phyloP scores from a whole-genome alignment of 2,113 vertebrate genomes.

The Thermophis baileyi region DNA sequence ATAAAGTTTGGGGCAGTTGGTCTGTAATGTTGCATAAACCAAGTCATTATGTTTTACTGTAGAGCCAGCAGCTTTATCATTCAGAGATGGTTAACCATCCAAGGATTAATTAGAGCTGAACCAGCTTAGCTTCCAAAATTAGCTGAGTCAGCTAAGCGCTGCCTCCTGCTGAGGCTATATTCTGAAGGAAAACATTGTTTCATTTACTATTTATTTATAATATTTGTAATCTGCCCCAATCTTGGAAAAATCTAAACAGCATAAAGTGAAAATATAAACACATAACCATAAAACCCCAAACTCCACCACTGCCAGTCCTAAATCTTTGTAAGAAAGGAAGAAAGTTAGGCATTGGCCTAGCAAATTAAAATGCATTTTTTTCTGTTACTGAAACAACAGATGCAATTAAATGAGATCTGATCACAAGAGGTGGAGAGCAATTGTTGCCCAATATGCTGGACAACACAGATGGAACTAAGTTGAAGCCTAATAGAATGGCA shows the following conservation, averaged over 20 bases:
- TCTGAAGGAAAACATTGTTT: background rate
- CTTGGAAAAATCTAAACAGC: background rate
- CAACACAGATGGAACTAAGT: background rate
- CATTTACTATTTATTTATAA: background rate
- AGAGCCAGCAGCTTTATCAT: background rate
- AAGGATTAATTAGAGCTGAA: background rate
- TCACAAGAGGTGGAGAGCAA: background rate
- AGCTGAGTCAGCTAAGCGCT: background rate
- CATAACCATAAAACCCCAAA: background rate
- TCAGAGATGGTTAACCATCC: background rate
- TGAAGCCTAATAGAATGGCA: background rate
- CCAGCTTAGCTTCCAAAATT: background rate
- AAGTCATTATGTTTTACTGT: background rate
- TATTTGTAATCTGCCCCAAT: background rate
- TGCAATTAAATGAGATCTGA: background rate
- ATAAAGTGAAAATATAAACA: background rate
- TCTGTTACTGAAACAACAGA: background rate
- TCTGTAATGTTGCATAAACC: background rate
- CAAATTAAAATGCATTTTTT: background rate
- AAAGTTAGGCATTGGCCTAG: background rate
- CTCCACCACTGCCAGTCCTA: background rate
- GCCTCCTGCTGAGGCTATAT: background rate
- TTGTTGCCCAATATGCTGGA: background rate
- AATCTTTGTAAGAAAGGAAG: background rate
- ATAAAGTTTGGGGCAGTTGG: background rate